A percentile compares a stretch with the other conserved stretches of the same genome.
These are phyloP conservation scores for Nothocercus julius DNA, from an alignment of 2,113 vertebrate genomes.

Conservation along the genomic window DNA sequence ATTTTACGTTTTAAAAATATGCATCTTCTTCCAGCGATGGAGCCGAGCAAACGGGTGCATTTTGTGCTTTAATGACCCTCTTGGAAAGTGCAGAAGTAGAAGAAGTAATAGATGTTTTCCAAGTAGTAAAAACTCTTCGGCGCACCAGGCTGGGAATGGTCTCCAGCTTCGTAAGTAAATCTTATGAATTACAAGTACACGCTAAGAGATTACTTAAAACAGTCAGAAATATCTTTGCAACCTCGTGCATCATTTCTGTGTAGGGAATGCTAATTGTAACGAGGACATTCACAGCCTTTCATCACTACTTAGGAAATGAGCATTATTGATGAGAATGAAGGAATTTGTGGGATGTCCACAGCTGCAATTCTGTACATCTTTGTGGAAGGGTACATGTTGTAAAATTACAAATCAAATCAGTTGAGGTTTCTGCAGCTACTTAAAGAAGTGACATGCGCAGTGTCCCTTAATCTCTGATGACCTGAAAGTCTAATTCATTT, in stretches of 20 bases:
- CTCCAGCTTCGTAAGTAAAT: constrained; percentile 81
- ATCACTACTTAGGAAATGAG: neutral
- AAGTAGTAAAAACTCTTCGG: constrained; percentile 88
- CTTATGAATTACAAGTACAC: neutral
- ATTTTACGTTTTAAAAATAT: neutral
- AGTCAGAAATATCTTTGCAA: neutral
- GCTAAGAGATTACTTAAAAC: neutral
- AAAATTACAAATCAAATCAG: neutral
- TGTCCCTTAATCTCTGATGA: neutral
- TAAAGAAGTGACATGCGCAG: neutral
- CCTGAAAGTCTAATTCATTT: neutral
- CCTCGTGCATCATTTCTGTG: neutral
- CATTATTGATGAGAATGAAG: neutral
- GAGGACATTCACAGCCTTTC: neutral
- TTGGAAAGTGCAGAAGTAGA: constrained; percentile 90
- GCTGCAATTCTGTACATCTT: neutral
- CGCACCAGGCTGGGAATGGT: constrained; percentile 86
- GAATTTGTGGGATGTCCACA: neutral
- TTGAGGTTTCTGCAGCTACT: neutral
- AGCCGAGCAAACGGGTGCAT: constrained; percentile 85
- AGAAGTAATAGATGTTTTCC: constrained; percentile 91
- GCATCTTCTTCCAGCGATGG: constrained; percentile 82
- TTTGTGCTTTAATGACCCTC: constrained; percentile 91
- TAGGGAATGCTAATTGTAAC: neutral
- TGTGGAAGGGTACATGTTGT: neutral